Evolutionary conservation across 2,888 invertebrate species (phyloP).

Genomic region (Trichopoda pennipes): DNA sequence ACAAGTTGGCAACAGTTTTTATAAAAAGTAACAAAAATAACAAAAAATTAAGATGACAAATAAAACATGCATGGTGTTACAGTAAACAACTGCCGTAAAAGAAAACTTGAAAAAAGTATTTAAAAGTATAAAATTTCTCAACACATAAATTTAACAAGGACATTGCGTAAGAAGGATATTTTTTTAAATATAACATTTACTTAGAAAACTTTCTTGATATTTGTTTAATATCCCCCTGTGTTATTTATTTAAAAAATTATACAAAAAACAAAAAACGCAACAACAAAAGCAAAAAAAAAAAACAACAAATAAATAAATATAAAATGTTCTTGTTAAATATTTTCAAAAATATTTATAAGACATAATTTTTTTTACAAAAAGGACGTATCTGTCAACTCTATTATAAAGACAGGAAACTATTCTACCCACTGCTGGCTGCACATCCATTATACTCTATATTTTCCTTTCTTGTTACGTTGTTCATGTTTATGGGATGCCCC

Average conservation of each 20-base stretch:
- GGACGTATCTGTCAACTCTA: slow-evolving; percentile 34
- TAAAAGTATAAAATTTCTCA: background rate
- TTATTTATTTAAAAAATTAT: slow-evolving; percentile 50
- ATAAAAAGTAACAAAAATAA: slow-evolving; percentile 31
- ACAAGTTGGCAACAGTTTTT: slow-evolving; percentile 39
- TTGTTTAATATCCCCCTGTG: slow-evolving; percentile 46
- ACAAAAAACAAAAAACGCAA: background rate
- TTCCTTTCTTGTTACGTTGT: background rate
- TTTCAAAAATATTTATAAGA: slow-evolving; percentile 31
- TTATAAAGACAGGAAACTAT: slow-evolving; percentile 2
- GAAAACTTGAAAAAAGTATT: slow-evolving; percentile 2
- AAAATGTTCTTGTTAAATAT: slow-evolving; percentile 33
- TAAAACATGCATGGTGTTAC: slow-evolving; percentile 20
- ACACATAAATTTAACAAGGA: slow-evolving; percentile 24
- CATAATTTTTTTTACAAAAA: slow-evolving; percentile 27
- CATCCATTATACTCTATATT: slow-evolving; percentile 14
- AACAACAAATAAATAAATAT: too few relatives aligned
- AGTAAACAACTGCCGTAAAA: background rate
- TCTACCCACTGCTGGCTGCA: slow-evolving; percentile 13
- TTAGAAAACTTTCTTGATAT: slow-evolving; percentile 9
- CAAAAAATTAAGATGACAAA: slow-evolving; percentile 24
- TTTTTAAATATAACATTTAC: background rate
- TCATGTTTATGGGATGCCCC: slow-evolving; percentile 65
- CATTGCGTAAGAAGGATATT: slow-evolving; percentile 10
- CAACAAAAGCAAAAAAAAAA: too few relatives aligned